Evolutionary conservation across 2,113 vertebrate species (phyloP), one percentile per base, ranked within the genome.

Genomic region (Chaetops frenatus): DNA sequence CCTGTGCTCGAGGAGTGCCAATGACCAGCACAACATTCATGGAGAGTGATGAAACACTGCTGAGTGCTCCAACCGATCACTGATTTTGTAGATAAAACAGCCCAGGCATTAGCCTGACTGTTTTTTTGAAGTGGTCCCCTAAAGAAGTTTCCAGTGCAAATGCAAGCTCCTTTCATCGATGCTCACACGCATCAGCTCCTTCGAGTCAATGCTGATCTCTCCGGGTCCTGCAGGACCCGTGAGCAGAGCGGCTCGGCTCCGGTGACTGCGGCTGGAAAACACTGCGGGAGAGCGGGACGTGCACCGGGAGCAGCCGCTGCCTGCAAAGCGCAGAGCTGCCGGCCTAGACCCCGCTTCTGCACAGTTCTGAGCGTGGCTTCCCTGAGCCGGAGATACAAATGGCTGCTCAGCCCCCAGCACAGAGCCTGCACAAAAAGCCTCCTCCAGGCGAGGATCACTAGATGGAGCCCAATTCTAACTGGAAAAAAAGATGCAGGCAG

Each of bases 391-490:
- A 45, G 44, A 14, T 1, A 31, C 69, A 40, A 70, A 57, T 8
- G 48, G 87, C 84, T 40, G 45, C 83, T 72, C 33, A 8, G 33
- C 19, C 42, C 35, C 36, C 47, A 14, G 76, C 66, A 27, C 36
- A 14, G 19, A 57, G 31, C 36, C 72, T 13, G 42, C 78, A 40
- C n/a, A 11, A 72, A 54, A 18, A 54, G 65, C 22, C 56, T 87
- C 21, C 76, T 69, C 50, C 25, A 25, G 50, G 38, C n/a, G 35
- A 54, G 15, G 29, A 66, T 87, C 90, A 23, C 94, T 89, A 95
- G 95, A 40, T 82, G 92, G 87, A 93, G 86, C 91, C 29, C 87
- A 50, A 40, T 77, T 88, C 78, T 25, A 84, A 65, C 54, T 27
- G 25, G 25, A 62, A 86, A 91, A 14, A 33, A 15, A 4, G 28